phyloP scores from a whole-genome alignment of 2,888 invertebrate species.

The Nomada lathburiana region DNA sequence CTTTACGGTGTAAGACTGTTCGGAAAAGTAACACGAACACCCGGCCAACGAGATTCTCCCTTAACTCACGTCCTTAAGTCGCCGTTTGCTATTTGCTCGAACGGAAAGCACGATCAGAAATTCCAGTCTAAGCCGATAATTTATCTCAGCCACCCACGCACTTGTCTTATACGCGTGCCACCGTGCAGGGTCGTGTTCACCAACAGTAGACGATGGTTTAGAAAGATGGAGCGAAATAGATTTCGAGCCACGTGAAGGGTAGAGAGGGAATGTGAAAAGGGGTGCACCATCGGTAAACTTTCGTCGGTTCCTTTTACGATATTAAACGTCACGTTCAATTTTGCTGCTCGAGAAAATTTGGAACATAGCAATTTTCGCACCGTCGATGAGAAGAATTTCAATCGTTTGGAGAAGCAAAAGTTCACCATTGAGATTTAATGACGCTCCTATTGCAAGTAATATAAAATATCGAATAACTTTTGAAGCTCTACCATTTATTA shows the following conservation, averaged over 20 bases:
- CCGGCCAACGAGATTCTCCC: conserved; percentile 9
- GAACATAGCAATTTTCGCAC: not conserved
- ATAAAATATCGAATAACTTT: no score
- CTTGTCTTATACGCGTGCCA: conserved; percentile 71
- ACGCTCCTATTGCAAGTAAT: no score
- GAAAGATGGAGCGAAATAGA: conserved; percentile 8
- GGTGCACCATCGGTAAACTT: conserved; percentile 9
- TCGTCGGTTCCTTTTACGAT: not conserved
- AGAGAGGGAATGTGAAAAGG: conserved; percentile 21
- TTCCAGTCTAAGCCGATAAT: conserved; percentile 70
- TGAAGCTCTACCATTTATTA: no score
- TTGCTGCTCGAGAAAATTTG: not conserved
- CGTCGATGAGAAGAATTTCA: no score
- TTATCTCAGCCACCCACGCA: conserved; percentile 73
- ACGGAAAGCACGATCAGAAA: conserved; percentile 60
- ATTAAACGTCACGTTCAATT: not conserved
- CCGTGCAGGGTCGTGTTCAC: conserved; percentile 48
- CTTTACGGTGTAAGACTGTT: no score
- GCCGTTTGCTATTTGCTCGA: conserved; percentile 42
- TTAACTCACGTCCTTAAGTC: conserved; percentile 57
- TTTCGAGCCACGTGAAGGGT: conserved; percentile 6
- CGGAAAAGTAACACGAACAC: conserved; percentile 2
- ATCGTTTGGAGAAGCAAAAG: no score
- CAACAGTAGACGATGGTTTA: conserved; percentile 25
- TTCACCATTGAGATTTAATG: no score